These are phyloP conservation scores for Synanthedon vespiformis DNA, from an alignment of 2,888 invertebrate genomes.

Conservation along the genomic window DNA sequence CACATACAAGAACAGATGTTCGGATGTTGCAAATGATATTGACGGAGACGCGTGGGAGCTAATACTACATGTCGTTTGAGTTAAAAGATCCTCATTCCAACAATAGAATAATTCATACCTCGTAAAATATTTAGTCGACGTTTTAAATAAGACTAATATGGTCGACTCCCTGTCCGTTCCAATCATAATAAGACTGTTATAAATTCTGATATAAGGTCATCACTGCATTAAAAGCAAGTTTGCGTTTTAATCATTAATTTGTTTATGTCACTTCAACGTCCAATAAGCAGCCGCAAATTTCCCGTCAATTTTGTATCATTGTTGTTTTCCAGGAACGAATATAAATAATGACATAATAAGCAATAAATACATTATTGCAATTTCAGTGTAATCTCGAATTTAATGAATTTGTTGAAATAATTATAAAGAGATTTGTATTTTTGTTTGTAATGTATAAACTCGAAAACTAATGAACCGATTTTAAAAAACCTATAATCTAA, in stretches of 20 bases:
- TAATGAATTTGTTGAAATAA: no score
- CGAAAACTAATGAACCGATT: no score
- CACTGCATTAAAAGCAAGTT: not conserved
- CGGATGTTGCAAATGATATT: conserved; percentile 12
- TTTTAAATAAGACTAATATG: no score
- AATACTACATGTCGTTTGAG: conserved; percentile 21
- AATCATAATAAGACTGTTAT: not conserved
- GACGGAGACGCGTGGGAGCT: conserved; percentile 22
- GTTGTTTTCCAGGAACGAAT: conserved; percentile 8
- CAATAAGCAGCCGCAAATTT: conserved; percentile 6
- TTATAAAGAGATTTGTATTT: no score
- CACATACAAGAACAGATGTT: conserved; percentile 25
- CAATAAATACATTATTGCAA: conserved; percentile 6
- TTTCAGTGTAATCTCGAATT: conserved; percentile 8
- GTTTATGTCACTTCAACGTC: conserved; percentile 9
- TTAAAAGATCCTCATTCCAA: conserved; percentile 22
- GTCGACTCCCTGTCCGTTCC: not conserved
- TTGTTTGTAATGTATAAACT: no score
- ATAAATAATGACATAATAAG: conserved; percentile 5
- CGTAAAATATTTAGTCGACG: not conserved
- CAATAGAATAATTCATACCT: conserved; percentile 11
- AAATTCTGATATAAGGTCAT: not conserved
- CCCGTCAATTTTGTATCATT: conserved; percentile 6
- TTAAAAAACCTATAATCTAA: no score
- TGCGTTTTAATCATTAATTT: conserved; percentile 1